phyloP scores from a whole-genome alignment of 2,113 vertebrate species.

The Zosterops hypoxanthus region DNA sequence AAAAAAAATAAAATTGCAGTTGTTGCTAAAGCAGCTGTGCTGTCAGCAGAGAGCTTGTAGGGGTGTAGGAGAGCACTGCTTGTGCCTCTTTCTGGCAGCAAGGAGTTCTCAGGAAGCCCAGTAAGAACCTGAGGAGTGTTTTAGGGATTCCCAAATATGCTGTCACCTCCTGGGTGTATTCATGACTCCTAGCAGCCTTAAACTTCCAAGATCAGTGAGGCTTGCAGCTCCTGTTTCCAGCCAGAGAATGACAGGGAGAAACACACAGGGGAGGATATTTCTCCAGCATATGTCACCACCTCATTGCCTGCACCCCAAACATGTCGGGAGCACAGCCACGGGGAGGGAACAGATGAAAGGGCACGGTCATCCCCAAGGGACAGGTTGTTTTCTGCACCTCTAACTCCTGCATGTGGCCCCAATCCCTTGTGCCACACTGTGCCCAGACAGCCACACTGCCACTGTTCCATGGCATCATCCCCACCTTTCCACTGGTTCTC shows the following conservation, averaged over 20 bases:
- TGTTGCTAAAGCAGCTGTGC: neutral
- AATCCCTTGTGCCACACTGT: neutral
- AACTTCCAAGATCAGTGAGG: neutral
- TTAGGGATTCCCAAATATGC: neutral
- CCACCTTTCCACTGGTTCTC: neutral
- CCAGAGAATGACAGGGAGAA: neutral
- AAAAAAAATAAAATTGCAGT: accelerated
- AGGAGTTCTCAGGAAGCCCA: neutral
- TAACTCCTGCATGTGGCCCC: accelerated
- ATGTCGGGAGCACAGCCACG: accelerated
- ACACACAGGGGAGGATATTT: accelerated
- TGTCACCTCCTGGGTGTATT: neutral
- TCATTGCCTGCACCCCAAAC: neutral
- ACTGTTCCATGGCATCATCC: neutral
- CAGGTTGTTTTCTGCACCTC: neutral
- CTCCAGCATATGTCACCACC: neutral
- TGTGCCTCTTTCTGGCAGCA: neutral
- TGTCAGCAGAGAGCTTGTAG: neutral
- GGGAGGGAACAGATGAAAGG: neutral
- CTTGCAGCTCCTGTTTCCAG: neutral
- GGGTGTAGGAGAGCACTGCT: neutral
- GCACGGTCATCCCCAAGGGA: neutral
- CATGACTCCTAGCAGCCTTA: neutral
- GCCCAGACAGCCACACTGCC: accelerated
- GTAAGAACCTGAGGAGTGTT: neutral